Conservation (phyloP, 1,140 invertebrate genomes). For the Euschistus heros region DNA sequence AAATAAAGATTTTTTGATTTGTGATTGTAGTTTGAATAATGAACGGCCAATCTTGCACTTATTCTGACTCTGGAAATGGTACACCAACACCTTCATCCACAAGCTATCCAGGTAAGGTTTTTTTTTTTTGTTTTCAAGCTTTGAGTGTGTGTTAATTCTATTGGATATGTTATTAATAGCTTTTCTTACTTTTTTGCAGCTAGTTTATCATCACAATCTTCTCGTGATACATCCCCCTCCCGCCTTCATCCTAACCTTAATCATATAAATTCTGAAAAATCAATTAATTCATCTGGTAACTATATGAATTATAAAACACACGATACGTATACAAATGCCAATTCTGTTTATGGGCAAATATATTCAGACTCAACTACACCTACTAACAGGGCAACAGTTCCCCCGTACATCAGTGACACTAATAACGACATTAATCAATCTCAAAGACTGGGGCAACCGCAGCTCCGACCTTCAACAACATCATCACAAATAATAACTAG, state of each 20-base stretch:
- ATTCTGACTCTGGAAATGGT: constrained; percentile 26
- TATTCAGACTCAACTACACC: constrained; percentile 1
- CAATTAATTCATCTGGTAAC: neutral
- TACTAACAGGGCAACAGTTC: constrained; percentile 5
- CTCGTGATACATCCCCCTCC: constrained; percentile 30
- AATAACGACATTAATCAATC: constrained; percentile 1
- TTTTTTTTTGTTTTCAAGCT: neutral
- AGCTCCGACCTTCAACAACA: neutral
- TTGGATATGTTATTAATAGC: neutral
- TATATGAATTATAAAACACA: constrained; percentile 3
- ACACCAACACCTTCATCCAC: constrained; percentile 27
- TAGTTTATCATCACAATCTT: constrained; percentile 32
- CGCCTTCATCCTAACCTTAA: constrained; percentile 17
- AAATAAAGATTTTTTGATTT: too few species aligned
- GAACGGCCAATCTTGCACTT: constrained; percentile 25
- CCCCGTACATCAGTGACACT: neutral
- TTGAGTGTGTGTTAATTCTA: neutral
- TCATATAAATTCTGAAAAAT: constrained; percentile 22
- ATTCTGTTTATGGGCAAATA: constrained; percentile 4
- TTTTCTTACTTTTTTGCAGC: constrained; percentile 26
- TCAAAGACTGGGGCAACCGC: neutral
- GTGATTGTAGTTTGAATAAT: constrained; percentile 11
- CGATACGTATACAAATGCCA: constrained; percentile 1
- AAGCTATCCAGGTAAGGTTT: constrained; percentile 27
- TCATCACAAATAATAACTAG: neutral